Percentiles rank a stretch among this genome's conserved stretches.
Evolutionary conservation across 2,113 vertebrate species (phyloP).

Genomic region (Dasyurus viverrinus): DNA sequence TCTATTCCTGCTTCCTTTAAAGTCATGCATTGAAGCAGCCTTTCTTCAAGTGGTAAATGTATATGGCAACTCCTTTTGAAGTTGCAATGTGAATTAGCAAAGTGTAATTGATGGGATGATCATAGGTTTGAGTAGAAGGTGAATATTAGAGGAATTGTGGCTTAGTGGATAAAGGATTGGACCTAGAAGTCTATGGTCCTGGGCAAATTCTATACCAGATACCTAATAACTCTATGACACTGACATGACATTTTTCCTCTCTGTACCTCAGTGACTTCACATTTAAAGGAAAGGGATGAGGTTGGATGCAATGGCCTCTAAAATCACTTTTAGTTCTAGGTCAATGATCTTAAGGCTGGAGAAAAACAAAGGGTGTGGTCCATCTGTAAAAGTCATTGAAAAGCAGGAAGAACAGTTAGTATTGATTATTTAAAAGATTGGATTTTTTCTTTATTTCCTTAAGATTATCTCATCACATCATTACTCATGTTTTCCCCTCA

Average conservation of each 20-base stretch:
- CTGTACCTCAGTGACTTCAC: background rate
- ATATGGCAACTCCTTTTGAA: background rate
- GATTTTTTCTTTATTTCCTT: background rate
- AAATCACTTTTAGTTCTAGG: background rate
- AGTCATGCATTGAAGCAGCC: background rate
- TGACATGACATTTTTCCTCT: background rate
- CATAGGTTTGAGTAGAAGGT: background rate
- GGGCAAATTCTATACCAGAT: background rate
- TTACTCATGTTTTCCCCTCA: too few species aligned
- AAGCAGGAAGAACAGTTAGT: background rate
- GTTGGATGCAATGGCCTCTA: background rate
- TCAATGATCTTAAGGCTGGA: background rate
- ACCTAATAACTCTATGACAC: background rate
- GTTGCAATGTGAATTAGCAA: background rate
- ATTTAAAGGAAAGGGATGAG: background rate
- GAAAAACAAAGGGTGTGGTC: background rate
- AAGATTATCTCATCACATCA: background rate
- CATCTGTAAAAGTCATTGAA: background rate
- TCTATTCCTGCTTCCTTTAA: background rate
- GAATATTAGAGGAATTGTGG: background rate
- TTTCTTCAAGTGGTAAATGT: background rate
- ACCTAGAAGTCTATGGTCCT: background rate
- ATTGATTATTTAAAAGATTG: background rate
- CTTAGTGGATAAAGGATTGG: background rate
- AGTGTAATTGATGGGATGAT: background rate